Evolutionary conservation across 2,888 invertebrate genomes (phyloP), one percentile per base, ranked within the genome.

Genomic region (Lottia scabra): DNA sequence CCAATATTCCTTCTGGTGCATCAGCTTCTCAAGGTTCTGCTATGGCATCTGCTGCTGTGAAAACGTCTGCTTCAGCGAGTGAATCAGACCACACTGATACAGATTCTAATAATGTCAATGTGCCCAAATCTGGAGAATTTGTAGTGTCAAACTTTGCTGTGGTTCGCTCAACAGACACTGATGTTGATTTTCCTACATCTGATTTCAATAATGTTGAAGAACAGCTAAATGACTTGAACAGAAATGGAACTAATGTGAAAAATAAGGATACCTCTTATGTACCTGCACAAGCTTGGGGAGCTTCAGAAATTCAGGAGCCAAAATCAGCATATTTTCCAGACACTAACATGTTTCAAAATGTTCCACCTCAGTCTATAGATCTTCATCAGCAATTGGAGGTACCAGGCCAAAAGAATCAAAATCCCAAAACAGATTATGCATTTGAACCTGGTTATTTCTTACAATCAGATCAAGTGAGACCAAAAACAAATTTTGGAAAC

Each of bases 121-220:
- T 79, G 44, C 82, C 81, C 69, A 78, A 64, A 72, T 56, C 70
- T 27, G 16, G 65, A 13, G 65, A 62, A 13, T 65, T 63, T 19
- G 63, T 72, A 66, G 44, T 64, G 68, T 74, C 74, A 67, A 80
- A 83, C 62, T 74, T 81, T 62, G 81, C 83, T 19, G 79, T 85
- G 10, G 71, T 81, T 0, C 77, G 79, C 67, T 85, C 85, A 19
- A 81, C 82, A 16, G 85, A 85, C 71, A 84, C 84, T 44, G 84
- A 85, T 45, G 82, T 84, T 78, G 86, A 86, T 67, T 84, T 84
- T 72, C 83, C 83, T 4, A 84, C 84, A 2, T 83, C 84, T 27
- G 85, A 85, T 77, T 85, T 86, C 72, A 85, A 84, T 71, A 81
- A 83, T 78, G 77, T 81, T 26, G 83, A 83, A 44, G 83, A 81